phyloP scores from a whole-genome alignment of 2,888 invertebrate genomes.

The Teleogryllus oceanicus region DNA sequence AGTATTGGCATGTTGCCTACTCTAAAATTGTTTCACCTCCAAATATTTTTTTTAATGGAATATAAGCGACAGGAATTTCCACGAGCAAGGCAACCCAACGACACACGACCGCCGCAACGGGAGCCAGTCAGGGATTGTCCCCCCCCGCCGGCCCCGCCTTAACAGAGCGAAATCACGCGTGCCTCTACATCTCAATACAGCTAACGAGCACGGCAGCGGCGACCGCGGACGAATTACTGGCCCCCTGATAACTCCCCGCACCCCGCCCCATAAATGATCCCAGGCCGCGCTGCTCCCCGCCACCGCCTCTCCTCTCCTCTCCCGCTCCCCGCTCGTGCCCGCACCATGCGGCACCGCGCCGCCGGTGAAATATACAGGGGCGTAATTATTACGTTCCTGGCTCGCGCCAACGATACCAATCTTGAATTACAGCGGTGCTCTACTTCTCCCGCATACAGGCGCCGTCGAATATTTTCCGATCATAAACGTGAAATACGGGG shows the following conservation, averaged over 20 bases:
- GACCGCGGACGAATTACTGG: conserved; percentile 4
- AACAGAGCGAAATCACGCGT: conserved; percentile 1
- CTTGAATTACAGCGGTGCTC: conserved; percentile 10
- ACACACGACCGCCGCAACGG: too few species aligned
- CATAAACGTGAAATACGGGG: conserved; percentile 9
- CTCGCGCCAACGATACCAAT: conserved; percentile 18
- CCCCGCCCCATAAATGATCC: not conserved
- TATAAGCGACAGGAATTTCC: too few species aligned
- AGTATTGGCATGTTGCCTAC: too few species aligned
- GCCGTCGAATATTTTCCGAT: conserved; percentile 1
- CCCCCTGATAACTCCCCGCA: conserved; percentile 9
- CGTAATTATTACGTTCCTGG: conserved; percentile 1
- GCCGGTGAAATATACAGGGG: not conserved
- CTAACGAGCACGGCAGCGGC: not conserved
- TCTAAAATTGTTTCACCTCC: too few species aligned
- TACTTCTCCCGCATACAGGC: not conserved
- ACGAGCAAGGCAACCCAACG: too few species aligned
- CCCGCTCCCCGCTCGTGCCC: too few species aligned
- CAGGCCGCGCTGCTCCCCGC: not conserved
- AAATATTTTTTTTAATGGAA: too few species aligned
- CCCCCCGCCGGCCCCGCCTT: not conserved
- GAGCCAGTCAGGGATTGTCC: too few species aligned
- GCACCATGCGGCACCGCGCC: not conserved
- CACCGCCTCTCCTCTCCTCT: too few species aligned
- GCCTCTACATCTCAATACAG: conserved; percentile 18